Evolutionary conservation across 2,888 invertebrate species (phyloP), one percentile per base, ranked within the genome.

Genomic region (Thysanoteuthis rhombus): DNA sequence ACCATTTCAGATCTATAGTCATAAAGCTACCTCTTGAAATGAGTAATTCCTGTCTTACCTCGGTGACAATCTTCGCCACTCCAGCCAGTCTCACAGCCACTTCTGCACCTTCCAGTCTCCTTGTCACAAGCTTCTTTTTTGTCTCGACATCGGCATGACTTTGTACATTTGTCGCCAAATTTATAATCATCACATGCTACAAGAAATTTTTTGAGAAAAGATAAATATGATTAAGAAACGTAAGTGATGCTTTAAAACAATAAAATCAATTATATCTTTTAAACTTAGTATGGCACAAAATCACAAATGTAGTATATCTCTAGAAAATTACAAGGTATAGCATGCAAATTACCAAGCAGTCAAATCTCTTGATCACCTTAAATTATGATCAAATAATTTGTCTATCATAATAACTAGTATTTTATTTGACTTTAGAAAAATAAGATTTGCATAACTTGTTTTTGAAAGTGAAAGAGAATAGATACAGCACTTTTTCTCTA

Each of bases 81-180:
- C 92, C 92, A 92, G 8, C 92, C 92, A n/a, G 92, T 40, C 16
- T 38, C 47, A 32, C 92, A 92, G 16, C 42, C 42, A 52, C 42
- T 92, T 25, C 45, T n/a, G 36, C 92, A 92, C 36, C 92, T 40
- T 38, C 92, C 92, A 10, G 92, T 42, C 38, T 92, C 45, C 38
- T 92, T 92, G 92, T 92, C 92, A n/a, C 92, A 92, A 32, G 52
- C 38, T 52, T 92, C 92, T 38, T 47, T 92, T 47, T 45, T 47
- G 5, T 92, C 92, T 38, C 52, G 45, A 47, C 92, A 92, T 38
- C 92, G 92, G 38, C 92, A 92, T n/a, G 39, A 38, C 45, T 92
- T 92, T 36, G 47, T 92, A 25, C 92, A 92, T 38, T 52, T 52
- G 28, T 10, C 4, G 25, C 92, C 92, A 47, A 92, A 92, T 45